Base-by-base conservation (phyloP, 1,140 invertebrate species). In the Platyscapa corneri region DNA sequence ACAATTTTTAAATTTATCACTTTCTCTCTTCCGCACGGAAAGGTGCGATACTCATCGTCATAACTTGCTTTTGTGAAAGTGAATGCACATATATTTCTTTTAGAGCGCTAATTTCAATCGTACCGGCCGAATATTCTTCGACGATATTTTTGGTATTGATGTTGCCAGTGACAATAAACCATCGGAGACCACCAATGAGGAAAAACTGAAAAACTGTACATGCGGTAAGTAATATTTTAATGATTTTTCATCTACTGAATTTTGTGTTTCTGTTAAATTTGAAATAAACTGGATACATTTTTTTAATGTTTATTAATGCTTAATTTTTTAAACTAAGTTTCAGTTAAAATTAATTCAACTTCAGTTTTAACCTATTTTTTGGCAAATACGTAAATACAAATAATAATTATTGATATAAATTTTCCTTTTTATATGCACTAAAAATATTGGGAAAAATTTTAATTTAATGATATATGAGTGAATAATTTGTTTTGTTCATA, bases 81-180 rank as follows among this genome's bases (percentile, higher is more conserved):
- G 64, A 81, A 81, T 56, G 42, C 39, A 20, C 30, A 12, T 20
- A 23, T 39, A 30, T 78, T 77, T 53, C 23, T 88, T 88, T 56
- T 86, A 92, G 91, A 42, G 80, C 84, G 79, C 82, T 67, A 86
- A 83, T 53, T 88, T 46, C 70, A 94, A 94, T 90, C 94, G 94
- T 84, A 93, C 90, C 16, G 93, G 92, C 74, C 94, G 93, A 86
- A 95, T 96, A 90, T 92, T 96, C 82, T 96, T 96, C 86, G 95
- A 96, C 88, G 94, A 95, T 74, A 90, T 96, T 72, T 95, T 95
- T 87, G 94, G 95, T 46, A 92, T 95, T 46, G 93, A 93, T 56
- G 74, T 93, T 27, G 32, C 34, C 30, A n/a, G 27, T 14, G 46
- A 37, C 37, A 34, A 32, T 20, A 32, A 10, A 3, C 14, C 74